Evolutionary conservation across 2,797 vertebrate genomes (phyloP), one percentile per base, ranked within the genome.

Genomic region (Liparis tanakae): DNA sequence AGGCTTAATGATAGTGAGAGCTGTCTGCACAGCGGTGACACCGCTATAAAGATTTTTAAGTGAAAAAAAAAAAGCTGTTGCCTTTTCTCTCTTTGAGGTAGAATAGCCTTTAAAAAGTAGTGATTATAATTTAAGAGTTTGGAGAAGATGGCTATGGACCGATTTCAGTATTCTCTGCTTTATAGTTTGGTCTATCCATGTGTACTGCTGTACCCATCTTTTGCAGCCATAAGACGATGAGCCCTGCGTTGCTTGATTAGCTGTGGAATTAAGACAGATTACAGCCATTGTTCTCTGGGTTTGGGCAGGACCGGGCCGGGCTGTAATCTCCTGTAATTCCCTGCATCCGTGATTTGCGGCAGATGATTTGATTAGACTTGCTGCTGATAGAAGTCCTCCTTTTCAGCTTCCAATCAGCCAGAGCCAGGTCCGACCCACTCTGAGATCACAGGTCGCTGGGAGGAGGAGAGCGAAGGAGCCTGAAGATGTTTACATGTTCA

Each of bases 321-420:
- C 76, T 80, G 30, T 94, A 93, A 94, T 93, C 91, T 90, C 72
- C 77, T 90, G 75, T 94, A 92, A 94, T 91, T 87, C 90, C 69
- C 79, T 63, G 64, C 87, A 76, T 91, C 71, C 14, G 36, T 86
- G 89, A 91, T 92, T 88, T 83, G 72, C 87, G 79, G 82, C 80
- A 85, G 82, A 91, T 93, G 86, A 94, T 93, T 94, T 88, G 90
- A 92, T 93, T 92, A 90, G 76, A 85, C 74, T 20, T 85, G 76
- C 81, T 72, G 78, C 81, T 89, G 87, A 91, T 91, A 63, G 61
- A 67, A 87, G 80, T 75, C 74, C 71, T 85, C 64, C 62, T 79
- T 85, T 79, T 68, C 63, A 59, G 72, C 70, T 64, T 72, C 70
- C 59, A 73, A 61, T 73, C 67, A 71, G 64, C 66, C 50, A 43